Evolutionary conservation across 2,113 vertebrate genomes (phyloP), one percentile per base, ranked within the genome.

Genomic region (Eira barbara): DNA sequence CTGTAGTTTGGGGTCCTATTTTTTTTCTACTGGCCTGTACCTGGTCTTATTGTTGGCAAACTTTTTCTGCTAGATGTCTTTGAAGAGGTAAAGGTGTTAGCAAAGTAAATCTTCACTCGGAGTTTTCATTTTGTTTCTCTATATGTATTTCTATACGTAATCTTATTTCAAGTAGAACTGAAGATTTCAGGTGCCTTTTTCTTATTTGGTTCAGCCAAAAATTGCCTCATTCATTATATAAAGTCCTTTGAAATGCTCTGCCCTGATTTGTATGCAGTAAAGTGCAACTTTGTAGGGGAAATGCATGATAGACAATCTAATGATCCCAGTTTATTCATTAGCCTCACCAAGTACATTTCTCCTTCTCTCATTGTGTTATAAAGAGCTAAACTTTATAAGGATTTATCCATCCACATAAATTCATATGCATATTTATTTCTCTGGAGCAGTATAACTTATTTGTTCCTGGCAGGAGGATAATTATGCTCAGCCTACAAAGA

Each of bases 371-470:
- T 69, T 98, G 92, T 97, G 92, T 95, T 98, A 95, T 95, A 88
- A 97, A 97, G 92, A 98, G 89, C 93, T 97, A 97, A 96, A 97
- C 89, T 96, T 98, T 98, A 90, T 96, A 98, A 95, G 90, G 80
- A 97, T 97, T 97, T 97, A 98, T 96, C 92, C 95, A 97, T 95
- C 94, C 95, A 96, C 80, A 74, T 96, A 98, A 97, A 97, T 98
- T 97, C 89, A 95, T 92, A 97, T 96, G 96, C 97, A 98, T 98
- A 98, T 98, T 98, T 98, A 98, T 98, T 98, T 98, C 96, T 97
- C 86, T 96, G 97, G 85, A 98, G 94, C 95, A 91, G 52, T 97
- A 95, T 1, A 6, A 92, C 89, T 98, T 98, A 98, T 93, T 96
- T 98, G 76, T 97, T 98, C 83, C 76, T 97, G 97, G 94, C 89